Conservation (phyloP, 2,797 vertebrate genomes). For the Enteromius paludinosus region DNA sequence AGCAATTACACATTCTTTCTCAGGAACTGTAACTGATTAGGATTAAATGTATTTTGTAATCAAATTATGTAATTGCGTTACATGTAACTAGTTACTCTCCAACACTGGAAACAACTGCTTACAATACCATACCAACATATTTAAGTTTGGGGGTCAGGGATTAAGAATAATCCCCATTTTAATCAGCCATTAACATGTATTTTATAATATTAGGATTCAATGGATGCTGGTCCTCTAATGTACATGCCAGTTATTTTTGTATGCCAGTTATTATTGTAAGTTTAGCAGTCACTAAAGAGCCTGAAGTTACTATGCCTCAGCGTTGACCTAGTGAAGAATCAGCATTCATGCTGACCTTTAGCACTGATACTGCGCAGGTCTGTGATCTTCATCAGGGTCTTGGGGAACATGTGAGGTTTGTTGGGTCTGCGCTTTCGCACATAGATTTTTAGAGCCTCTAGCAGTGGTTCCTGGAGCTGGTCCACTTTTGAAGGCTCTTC, state of each 20-base stretch:
- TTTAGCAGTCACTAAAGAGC: neutral
- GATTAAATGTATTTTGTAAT: no score
- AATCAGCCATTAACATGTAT: neutral
- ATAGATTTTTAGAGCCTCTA: constrained; percentile 97
- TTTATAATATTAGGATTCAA: neutral
- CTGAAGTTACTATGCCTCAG: neutral
- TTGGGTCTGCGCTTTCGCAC: constrained; percentile 94
- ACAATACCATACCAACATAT: neutral
- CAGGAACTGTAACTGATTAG: no score
- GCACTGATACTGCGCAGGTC: constrained; percentile 98
- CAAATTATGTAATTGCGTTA: no score
- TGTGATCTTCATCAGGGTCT: constrained; percentile 99
- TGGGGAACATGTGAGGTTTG: constrained; percentile 98
- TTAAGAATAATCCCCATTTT: neutral
- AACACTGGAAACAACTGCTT: neutral
- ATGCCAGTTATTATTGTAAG: no score
- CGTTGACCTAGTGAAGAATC: neutral
- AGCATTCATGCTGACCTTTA: constrained; percentile 81
- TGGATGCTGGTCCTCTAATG: neutral
- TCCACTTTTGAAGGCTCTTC: constrained; percentile 96
- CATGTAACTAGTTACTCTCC: no score
- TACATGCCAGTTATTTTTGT: neutral
- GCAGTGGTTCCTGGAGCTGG: constrained; percentile 92
- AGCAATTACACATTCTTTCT: no score
- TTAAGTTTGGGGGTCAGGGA: neutral